Conservation (phyloP, 2,113 vertebrate species). For the Percopsis transmontana region DNA sequence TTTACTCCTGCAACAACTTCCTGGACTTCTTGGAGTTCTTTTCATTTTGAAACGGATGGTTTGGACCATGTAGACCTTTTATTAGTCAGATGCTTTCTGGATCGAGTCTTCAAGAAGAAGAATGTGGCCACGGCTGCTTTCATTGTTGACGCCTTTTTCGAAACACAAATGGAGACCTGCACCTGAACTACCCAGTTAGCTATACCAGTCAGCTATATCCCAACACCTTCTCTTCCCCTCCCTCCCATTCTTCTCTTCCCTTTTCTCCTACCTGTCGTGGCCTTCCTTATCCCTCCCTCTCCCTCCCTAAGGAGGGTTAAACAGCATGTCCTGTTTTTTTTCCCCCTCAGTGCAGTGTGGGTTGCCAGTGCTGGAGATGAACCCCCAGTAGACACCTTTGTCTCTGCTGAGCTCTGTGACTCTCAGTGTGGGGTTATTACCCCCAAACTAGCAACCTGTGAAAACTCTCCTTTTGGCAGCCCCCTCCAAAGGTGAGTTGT, state of each 20-base stretch:
- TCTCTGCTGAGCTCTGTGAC: constrained; percentile 87
- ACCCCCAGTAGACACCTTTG: constrained; percentile 83
- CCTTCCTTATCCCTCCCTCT: background rate
- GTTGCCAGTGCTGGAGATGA: constrained; percentile 84
- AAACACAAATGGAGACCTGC: background rate
- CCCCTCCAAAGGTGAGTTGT: constrained; percentile 85
- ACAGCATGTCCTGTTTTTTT: constrained; percentile 83
- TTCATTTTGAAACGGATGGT: constrained; percentile 8
- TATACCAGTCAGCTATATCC: background rate
- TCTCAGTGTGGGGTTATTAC: constrained; percentile 78
- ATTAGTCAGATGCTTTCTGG: constrained; percentile 1
- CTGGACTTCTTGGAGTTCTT: constrained; percentile 3
- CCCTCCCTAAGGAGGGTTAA: constrained; percentile 67
- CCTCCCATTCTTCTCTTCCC: background rate
- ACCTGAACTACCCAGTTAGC: background rate
- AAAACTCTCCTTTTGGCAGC: constrained; percentile 84
- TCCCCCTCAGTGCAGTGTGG: constrained; percentile 86
- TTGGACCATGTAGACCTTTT: background rate
- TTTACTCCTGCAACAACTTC: background rate
- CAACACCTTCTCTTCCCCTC: background rate
- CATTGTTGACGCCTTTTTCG: background rate
- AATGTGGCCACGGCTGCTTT: background rate
- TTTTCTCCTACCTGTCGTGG: constrained; percentile 6
- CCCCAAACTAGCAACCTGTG: constrained; percentile 79
- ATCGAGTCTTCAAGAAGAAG: constrained; percentile 14